Conservation (phyloP, 2,797 vertebrate species). For the Danionella dracula region DNA sequence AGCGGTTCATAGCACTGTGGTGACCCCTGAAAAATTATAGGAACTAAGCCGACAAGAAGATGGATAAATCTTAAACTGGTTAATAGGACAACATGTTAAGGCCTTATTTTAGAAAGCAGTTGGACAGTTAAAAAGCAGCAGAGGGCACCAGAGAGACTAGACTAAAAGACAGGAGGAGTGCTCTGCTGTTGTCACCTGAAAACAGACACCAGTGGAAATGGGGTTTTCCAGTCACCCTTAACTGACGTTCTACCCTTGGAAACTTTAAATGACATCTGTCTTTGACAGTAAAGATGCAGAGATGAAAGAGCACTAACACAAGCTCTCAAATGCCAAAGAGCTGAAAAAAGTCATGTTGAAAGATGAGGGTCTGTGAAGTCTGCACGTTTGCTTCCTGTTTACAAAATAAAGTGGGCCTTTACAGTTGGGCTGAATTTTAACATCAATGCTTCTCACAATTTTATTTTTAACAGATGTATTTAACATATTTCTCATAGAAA, state of each 20-base stretch:
- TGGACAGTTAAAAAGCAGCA: constrained; percentile 3
- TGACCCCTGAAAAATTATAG: no score
- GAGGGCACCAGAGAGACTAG: constrained; percentile 23
- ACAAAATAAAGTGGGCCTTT: not conserved
- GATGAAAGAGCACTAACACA: not conserved
- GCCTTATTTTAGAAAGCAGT: no score
- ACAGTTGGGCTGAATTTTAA: no score
- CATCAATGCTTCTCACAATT: no score
- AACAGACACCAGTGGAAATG: constrained; percentile 25
- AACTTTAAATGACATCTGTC: constrained; percentile 36
- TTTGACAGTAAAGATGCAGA: constrained; percentile 19
- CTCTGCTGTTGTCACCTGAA: not conserved
- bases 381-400: constrained; percentile 20
- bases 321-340: not conserved
- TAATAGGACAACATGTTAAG: no score
- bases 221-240: constrained; percentile 30
- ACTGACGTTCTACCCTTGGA: constrained; percentile 32
- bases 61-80: no score
- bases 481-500: constrained; percentile 38
- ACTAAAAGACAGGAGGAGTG: not conserved
- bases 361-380: no score
- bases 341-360: not conserved
- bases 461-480: not conserved
- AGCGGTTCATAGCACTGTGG: no score
- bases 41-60: no score